phyloP scores from a whole-genome alignment of 2,797 vertebrate genomes.

The Myiotriccus ornatus region DNA sequence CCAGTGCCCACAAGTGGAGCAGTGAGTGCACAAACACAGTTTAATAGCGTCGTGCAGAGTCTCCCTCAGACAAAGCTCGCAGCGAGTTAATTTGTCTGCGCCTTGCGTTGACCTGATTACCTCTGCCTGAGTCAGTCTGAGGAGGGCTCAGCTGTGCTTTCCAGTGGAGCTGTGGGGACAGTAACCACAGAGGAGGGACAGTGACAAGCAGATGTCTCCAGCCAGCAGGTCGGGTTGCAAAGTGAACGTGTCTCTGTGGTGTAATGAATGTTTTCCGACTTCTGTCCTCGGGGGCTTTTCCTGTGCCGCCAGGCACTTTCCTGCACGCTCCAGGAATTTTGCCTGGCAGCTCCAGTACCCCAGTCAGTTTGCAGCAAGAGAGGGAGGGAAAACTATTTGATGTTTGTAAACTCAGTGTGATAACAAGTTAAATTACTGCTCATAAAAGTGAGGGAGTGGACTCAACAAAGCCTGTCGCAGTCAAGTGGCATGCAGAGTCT shows the following conservation, averaged over 20 bases:
- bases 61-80: neutral
- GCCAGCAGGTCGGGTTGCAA: neutral
- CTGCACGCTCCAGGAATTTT: neutral
- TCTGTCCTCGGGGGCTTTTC: neutral
- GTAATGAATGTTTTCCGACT: neutral
- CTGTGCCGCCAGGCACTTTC: neutral
- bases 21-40: neutral
- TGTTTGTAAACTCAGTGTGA: neutral
- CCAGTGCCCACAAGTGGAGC: neutral
- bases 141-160: neutral
- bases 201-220: neutral
- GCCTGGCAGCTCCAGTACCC: neutral
- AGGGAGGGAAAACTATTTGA: neutral
- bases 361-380: neutral
- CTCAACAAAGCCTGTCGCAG: neutral
- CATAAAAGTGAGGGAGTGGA: neutral
- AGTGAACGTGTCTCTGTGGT: neutral
- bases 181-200: neutral
- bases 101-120: neutral
- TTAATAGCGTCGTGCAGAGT: neutral
- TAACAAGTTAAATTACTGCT: constrained; percentile 1
- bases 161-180: neutral
- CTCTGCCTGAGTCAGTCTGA: neutral
- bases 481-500: neutral
- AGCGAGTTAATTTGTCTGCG: neutral